These are phyloP conservation scores for Diarsia brunnea DNA, from an alignment of 2,888 invertebrate species.

Conservation along the genomic window DNA sequence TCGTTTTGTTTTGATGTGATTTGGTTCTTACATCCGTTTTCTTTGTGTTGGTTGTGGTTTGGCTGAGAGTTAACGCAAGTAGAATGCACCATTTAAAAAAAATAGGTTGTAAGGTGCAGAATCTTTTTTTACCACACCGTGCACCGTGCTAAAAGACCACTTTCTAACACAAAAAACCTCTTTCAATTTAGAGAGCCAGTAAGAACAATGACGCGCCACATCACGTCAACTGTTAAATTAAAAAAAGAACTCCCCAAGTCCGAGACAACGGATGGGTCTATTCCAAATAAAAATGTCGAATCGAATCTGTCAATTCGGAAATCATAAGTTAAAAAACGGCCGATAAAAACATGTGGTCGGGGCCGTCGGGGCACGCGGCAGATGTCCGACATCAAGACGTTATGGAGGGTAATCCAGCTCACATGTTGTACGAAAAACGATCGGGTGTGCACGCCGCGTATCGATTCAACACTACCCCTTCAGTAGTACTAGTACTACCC, in stretches of 20 bases:
- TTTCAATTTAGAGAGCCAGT: constrained; percentile 28
- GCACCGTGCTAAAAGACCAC: not conserved
- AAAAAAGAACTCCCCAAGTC: constrained; percentile 48
- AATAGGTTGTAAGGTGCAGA: not conserved
- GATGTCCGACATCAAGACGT: constrained; percentile 88
- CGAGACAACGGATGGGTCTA: constrained; percentile 38
- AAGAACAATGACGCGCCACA: constrained; percentile 32
- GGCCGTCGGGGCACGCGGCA: constrained; percentile 79
- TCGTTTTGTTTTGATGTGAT: constrained; percentile 18
- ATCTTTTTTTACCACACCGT: not conserved
- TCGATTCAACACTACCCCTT: constrained; percentile 58
- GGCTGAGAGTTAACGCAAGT: not conserved
- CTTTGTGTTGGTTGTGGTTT: not conserved
- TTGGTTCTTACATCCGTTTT: constrained; percentile 17
- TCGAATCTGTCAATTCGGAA: constrained; percentile 75
- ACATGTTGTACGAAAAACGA: constrained; percentile 82
- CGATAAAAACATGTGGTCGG: constrained; percentile 82
- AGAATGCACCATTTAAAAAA: not conserved
- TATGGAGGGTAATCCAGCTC: constrained; percentile 85
- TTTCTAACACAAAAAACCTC: constrained; percentile 17
- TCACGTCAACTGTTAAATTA: constrained; percentile 53
- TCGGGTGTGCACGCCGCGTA: constrained; percentile 69
- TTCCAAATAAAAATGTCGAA: constrained; percentile 72
- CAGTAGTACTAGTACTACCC: no score
- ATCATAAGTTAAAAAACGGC: constrained; percentile 80